Percentiles rank a stretch among this genome's conserved stretches.
Evolutionary conservation across 2,888 invertebrate genomes (phyloP).

Genomic region (Apantesis nais): DNA sequence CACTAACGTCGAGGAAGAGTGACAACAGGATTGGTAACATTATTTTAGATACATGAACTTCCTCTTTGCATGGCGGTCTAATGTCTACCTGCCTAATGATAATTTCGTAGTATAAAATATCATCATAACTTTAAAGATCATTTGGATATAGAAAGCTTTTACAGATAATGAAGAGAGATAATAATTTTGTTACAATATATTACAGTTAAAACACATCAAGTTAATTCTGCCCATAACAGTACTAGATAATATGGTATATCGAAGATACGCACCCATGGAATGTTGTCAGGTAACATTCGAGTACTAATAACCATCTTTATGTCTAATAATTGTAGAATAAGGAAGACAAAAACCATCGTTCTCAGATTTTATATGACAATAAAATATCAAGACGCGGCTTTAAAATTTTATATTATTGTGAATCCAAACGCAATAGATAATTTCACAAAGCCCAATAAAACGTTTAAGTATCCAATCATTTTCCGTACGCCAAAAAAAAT

Average conservation of each 20-base stretch:
- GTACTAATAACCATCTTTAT: conserved; percentile 16
- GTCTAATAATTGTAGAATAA: conserved; percentile 17
- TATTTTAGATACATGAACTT: conserved; percentile 53
- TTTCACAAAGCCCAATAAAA: conserved; percentile 35
- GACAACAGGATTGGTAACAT: conserved; percentile 52
- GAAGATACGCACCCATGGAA: conserved; percentile 14
- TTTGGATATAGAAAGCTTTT: neutral
- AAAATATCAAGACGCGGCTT: conserved; percentile 31
- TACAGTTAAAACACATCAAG: conserved; percentile 13
- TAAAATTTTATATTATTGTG: conserved; percentile 37
- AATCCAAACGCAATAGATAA: conserved; percentile 29
- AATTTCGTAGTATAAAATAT: conserved; percentile 20
- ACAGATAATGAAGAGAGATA: conserved; percentile 4
- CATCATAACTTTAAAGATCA: neutral
- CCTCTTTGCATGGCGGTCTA: conserved; percentile 51
- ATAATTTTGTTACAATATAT: conserved; percentile 12
- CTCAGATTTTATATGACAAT: conserved; percentile 35
- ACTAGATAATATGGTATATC: conserved; percentile 11
- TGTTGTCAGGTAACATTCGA: conserved; percentile 16
- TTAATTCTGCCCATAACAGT: conserved; percentile 1
- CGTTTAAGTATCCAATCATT: conserved; percentile 44
- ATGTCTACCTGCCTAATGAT: conserved; percentile 29
- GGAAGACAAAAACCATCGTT: conserved; percentile 25
- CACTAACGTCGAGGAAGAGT: conserved; percentile 62
- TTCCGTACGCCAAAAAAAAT: conserved; percentile 38